A percentile compares a stretch with the other conserved stretches of the same genome.
phyloP scores from a whole-genome alignment of 2,797 vertebrate species.

The Eurystomus glaucurus region DNA sequence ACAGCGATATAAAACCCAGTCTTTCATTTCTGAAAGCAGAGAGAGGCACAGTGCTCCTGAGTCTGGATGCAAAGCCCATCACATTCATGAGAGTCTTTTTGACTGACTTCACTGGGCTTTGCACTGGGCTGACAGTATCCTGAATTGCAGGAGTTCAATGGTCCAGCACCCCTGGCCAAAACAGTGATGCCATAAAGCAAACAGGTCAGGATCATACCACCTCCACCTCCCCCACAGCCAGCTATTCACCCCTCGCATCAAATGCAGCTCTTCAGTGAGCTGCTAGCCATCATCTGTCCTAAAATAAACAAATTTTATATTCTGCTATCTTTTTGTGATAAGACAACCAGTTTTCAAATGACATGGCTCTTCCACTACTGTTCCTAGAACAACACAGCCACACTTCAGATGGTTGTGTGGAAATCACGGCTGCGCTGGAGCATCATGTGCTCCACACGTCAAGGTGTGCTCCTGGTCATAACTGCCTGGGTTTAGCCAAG shows the following conservation, averaged over 20 bases:
- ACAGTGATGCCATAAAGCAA: neutral
- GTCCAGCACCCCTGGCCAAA: neutral
- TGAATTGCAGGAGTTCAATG: neutral
- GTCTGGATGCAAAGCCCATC: neutral
- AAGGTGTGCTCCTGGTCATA: neutral
- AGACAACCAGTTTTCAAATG: neutral
- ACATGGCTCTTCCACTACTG: neutral
- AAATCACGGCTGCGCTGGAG: neutral
- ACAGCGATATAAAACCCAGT: neutral
- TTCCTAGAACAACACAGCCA: neutral
- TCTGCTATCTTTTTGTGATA: neutral
- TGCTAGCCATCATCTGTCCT: neutral
- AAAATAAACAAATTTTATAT: neutral
- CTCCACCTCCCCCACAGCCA: neutral
- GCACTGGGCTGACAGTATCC: neutral
- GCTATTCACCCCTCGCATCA: neutral
- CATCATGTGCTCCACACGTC: rapidly evolving
- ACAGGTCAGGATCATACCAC: neutral
- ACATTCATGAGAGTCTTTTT: neutral
- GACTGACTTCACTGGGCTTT: neutral
- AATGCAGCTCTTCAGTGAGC: neutral
- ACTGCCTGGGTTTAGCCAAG: neutral
- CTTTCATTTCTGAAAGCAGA: neutral
- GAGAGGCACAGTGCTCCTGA: neutral
- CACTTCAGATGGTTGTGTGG: neutral